Conservation (phyloP, 2,888 invertebrate species). For the Synanthedon vespiformis region DNA sequence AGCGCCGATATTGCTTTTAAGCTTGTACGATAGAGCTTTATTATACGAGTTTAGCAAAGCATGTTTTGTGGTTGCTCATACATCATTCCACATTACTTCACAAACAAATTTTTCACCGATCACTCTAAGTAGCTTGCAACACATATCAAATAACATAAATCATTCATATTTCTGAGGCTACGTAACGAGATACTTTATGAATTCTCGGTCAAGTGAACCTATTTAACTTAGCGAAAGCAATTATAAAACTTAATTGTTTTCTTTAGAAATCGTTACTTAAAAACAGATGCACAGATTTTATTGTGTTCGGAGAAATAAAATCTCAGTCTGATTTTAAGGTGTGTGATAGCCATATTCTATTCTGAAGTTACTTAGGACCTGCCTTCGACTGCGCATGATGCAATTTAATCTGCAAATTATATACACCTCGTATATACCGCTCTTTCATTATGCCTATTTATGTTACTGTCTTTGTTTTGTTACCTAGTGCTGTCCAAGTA, state of each 20-base stretch:
- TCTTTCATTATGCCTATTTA: too few species aligned
- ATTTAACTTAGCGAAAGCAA: slow-evolving; percentile 26
- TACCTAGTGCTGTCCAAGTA: too few species aligned
- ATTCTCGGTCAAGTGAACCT: slow-evolving; percentile 51
- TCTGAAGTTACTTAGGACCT: too few species aligned
- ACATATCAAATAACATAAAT: slow-evolving; percentile 34
- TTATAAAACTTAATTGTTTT: slow-evolving; percentile 39
- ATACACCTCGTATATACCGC: too few species aligned
- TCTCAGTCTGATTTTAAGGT: neutral
- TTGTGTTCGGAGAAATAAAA: neutral
- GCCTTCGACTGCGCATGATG: too few species aligned
- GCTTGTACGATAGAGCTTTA: too few species aligned
- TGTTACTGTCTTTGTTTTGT: too few species aligned
- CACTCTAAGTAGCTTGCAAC: slow-evolving; percentile 2
- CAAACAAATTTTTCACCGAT: slow-evolving; percentile 1
- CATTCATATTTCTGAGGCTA: slow-evolving; percentile 31
- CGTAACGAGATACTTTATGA: slow-evolving; percentile 40
- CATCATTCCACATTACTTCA: neutral
- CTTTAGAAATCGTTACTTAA: slow-evolving; percentile 21
- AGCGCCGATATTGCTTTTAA: too few species aligned
- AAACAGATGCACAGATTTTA: slow-evolving; percentile 34
- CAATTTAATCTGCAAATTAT: too few species aligned
- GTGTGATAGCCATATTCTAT: too few species aligned
- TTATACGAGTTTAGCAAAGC: too few species aligned
- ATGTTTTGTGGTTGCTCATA: neutral